Conservation (phyloP, 2,888 invertebrate genomes). For the Drosophila crucigera region DNA sequence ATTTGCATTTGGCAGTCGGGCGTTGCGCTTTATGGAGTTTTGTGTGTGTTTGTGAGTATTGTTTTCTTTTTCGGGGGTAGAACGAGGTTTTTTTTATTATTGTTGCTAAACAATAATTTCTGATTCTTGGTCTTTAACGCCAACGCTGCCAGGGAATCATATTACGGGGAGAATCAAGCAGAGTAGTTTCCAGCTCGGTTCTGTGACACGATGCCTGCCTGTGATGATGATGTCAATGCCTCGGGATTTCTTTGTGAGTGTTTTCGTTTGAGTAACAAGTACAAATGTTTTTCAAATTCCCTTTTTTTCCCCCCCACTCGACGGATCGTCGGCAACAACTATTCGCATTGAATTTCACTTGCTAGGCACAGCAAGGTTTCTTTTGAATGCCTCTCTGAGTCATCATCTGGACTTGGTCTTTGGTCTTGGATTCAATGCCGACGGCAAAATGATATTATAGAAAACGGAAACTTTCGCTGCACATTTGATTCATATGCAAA, state of each 20-base stretch:
- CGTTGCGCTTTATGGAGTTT: constrained; percentile 69
- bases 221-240: constrained; percentile 67
- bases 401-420: constrained; percentile 19
- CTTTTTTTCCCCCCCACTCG: constrained; percentile 14
- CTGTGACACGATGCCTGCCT: constrained; percentile 30
- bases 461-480: constrained; percentile 7
- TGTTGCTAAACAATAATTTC: constrained; percentile 79
- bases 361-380: constrained; percentile 23
- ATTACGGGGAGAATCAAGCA: constrained; percentile 51
- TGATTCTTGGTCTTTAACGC: constrained; percentile 72
- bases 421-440: constrained; percentile 50
- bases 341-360: constrained; percentile 75
- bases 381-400: constrained; percentile 36
- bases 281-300: constrained; percentile 70
- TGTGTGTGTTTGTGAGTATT: not conserved
- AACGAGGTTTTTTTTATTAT: constrained; percentile 65
- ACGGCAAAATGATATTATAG: constrained; percentile 40
- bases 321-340: constrained; percentile 52
- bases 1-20: constrained; percentile 79
- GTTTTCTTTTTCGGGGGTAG: constrained; percentile 61
- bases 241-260: constrained; percentile 24
- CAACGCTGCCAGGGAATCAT: constrained; percentile 56
- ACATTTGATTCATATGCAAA: constrained; percentile 33
- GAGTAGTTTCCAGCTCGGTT: constrained; percentile 14
- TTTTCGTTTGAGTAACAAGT: constrained; percentile 35